Base-by-base conservation (phyloP, 2,888 invertebrate species). In the Gymnosoma rotundatum region DNA sequence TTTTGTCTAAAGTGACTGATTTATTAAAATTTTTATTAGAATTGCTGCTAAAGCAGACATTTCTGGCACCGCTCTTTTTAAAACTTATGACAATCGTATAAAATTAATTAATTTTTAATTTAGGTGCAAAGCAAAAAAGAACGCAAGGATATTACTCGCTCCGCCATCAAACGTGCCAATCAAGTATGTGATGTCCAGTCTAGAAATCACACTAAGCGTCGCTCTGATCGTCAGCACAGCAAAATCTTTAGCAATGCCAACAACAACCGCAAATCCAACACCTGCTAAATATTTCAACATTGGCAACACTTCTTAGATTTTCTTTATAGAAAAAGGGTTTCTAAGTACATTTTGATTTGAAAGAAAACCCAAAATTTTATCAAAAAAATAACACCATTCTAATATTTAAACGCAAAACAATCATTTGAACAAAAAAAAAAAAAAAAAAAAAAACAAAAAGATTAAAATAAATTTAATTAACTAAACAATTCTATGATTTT, bases 211-310 rank as follows among this genome's bases (percentile, higher is more conserved):
- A 93, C 93, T 67, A 93, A 93, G 80, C 93, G 94, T 66, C 93
- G 94, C 86, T 92, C 93, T 83, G 94, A 94, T 86, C 89, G 90
- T 89, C 93, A 93, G 87, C 93, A 93, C 88, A 93, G 93, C 89
- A 93, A 92, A 87, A 90, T 93, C 87, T 92, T 93, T 88, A 94
- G 94, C 88, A 93, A 94, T 86, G 94, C 93, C 88, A 94, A 94
- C 91, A 94, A 94, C 91, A 94, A 94, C 89, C 94, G 94, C 91
- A 94, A 94, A 93, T 93, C 94, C 32, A 76, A 70, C 93, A 94
- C 88, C 87, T 91, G 58, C 66, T 87, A 88, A 86, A 67, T 6
- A 21, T 10, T 2, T 12, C 20, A 2, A 6, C 9, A 8, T 54
- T 69, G 36, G 48, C 32, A 25, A 50, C 20, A 20, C 12, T 14